A percentile compares a stretch with the other conserved stretches of the same genome.
These are phyloP conservation scores for Macrosoma leucophasiata DNA, from an alignment of 2,888 invertebrate species.

Conservation along the genomic window DNA sequence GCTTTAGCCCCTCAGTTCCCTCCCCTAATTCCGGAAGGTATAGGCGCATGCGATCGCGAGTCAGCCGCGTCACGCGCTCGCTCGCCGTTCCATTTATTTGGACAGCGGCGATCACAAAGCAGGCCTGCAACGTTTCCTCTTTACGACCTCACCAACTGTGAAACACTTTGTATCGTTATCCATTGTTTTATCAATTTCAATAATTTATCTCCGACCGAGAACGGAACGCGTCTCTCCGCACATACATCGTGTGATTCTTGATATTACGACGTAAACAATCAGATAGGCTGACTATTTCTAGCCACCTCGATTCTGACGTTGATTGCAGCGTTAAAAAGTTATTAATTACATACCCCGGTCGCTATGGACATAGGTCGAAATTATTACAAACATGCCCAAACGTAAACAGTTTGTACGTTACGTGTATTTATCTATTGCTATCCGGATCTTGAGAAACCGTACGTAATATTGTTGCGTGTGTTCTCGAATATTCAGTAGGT, in stretches of 20 bases:
- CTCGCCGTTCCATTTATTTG: slow-evolving; percentile 64
- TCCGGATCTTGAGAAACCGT: background rate
- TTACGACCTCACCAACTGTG: slow-evolving; percentile 70
- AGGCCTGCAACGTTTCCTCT: slow-evolving; percentile 66
- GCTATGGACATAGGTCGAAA: background rate
- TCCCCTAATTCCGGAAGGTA: too few relatives aligned
- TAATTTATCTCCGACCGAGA: slow-evolving; percentile 66
- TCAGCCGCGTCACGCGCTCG: slow-evolving; percentile 24
- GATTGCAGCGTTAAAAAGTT: slow-evolving; percentile 19
- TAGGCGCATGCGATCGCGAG: slow-evolving; percentile 21
- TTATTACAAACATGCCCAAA: background rate
- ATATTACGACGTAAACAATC: slow-evolving; percentile 48
- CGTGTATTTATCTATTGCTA: background rate
- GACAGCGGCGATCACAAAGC: slow-evolving; percentile 66
- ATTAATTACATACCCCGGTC: background rate
- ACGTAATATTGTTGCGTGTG: slow-evolving; percentile 7
- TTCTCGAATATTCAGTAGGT: too few relatives aligned
- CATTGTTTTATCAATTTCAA: slow-evolving; percentile 74
- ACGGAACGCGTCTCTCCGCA: slow-evolving; percentile 60
- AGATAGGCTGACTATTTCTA: too few relatives aligned
- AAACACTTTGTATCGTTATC: slow-evolving; percentile 61
- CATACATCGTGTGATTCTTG: slow-evolving; percentile 49
- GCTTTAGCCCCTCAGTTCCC: too few relatives aligned
- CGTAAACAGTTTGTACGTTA: slow-evolving; percentile 11
- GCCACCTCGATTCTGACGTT: slow-evolving; percentile 24